Evolutionary conservation across 2,888 invertebrate genomes (phyloP), one percentile per base, ranked within the genome.

Genomic region (Synergus itoensis): DNA sequence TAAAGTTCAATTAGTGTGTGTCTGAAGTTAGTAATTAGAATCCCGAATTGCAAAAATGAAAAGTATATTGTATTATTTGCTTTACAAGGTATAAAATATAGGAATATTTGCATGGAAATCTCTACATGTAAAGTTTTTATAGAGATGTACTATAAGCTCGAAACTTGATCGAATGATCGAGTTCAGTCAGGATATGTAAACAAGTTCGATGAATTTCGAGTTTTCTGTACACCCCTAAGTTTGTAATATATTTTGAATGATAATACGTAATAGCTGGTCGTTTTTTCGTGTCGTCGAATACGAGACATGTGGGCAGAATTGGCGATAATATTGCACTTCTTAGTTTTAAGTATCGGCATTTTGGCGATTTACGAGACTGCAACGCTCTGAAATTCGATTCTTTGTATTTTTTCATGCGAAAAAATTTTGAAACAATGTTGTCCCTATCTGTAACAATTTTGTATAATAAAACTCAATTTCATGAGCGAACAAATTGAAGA

Each of bases 371-470:
- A 21, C 60, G 45, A 67, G 41, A 69, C 21, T 21, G 16, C 48
- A 53, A n/a, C n/a, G n/a, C 48, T 73, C 11, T 16, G n/a, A 3
- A 53, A 48, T 48, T 73, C 16, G 7, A 48, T n/a, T 48, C 14
- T 48, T 16, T 53, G 73, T 36, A 73, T 53, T 73, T 73, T 53
- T 73, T 28, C n/a, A 28, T 40, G 36, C 48, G 4, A 60, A 60
- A 21, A 60, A 21, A 1, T 9, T 21, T 21, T 21, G 7, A 60
- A 60, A 60, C 8, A 60, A 60, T 60, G 21, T 21, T 11, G n/a
- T n/a, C 12, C 21, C 12, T 21, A 60, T 7, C 21, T 60, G 60
- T 60, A 60, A 60, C 21, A 21, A 60, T 21, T 60, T 60, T 60
- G 60, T 60, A 21, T 60, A 60, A 60, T 60, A 60, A 60, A 60